phyloP scores from a whole-genome alignment of 1,140 invertebrate species.

The Globodera rostochiensis region DNA sequence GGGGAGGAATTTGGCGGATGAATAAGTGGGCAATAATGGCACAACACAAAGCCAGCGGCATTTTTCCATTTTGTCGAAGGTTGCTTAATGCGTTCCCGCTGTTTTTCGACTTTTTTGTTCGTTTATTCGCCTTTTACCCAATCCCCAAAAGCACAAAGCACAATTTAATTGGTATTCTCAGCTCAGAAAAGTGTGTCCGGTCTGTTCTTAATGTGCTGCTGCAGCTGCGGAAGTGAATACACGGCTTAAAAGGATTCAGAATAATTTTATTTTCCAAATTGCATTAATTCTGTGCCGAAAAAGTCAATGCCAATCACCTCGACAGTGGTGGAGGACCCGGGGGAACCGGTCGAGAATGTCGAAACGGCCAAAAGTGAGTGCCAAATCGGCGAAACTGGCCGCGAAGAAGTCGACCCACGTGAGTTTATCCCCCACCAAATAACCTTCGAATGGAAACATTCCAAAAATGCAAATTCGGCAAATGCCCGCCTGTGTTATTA shows the following conservation, averaged over 20 bases:
- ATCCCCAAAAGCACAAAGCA: slow-evolving; percentile 1
- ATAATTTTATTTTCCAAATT: neutral
- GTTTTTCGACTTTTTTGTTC: neutral
- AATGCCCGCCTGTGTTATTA: slow-evolving; percentile 37
- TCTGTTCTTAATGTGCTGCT: slow-evolving; percentile 49
- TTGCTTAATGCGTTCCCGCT: neutral
- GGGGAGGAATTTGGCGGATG: neutral
- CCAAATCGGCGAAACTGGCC: slow-evolving; percentile 44
- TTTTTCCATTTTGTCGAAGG: neutral
- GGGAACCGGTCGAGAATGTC: slow-evolving; percentile 48
- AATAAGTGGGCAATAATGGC: neutral
- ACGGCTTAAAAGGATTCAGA: slow-evolving; percentile 28
- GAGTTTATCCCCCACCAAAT: slow-evolving; percentile 48
- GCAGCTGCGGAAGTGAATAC: slow-evolving; percentile 43
- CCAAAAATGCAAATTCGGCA: neutral
- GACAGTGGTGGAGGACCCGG: slow-evolving; percentile 40
- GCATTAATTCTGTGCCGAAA: neutral
- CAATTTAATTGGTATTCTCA: neutral
- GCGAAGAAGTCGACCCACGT: slow-evolving; percentile 53
- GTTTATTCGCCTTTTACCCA: neutral
- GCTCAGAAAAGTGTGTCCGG: slow-evolving; percentile 46
- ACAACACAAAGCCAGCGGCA: neutral
- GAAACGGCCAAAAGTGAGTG: slow-evolving; percentile 38
- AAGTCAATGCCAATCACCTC: slow-evolving; percentile 12
- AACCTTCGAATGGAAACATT: slow-evolving; percentile 12